Evolutionary conservation across 2,113 vertebrate species (phyloP), one percentile per base, ranked within the genome.

Genomic region (Perccottus glenii): DNA sequence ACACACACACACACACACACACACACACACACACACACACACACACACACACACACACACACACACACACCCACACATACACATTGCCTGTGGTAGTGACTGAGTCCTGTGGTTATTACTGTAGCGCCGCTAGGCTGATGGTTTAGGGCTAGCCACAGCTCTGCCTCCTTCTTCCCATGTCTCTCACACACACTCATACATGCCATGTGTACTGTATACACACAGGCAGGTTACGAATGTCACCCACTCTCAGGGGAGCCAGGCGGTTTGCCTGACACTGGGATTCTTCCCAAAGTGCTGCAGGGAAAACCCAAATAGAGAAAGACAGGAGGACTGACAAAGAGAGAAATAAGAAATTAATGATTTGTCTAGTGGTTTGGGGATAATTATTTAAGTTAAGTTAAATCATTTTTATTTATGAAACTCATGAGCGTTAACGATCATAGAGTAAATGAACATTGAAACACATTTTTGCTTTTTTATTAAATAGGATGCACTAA

Each of bases 31-130:
- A 49, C 56, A 47, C 59, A 64, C 43, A 42, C 46, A 56, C 58
- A 78, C 44, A 53, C 51, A 67, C 59, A 59, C 45, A 63, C 56
- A 67, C 46, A 62, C 47, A 56, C 56, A 67, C 48, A 70, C 45
- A 67, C 64, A 70, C 78, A 75, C 45, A 66, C 57, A 58, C 35
- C 15, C 64, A 72, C 71, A 58, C 46, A 65, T 75, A 82, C 75
- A 66, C 53, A 59, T 58, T 65, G 84, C 81, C 85, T 81, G 85
- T 88, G 84, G 88, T 87, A 67, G 72, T 67, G 77, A 82, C 52
- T 76, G 69, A 78, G 83, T 88, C 79, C 70, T 90, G 85, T 86
- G 85, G 88, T 90, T 87, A 87, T 89, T 87, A 86, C 81, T 85
- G 85, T 89, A 85, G 71, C 50, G 85, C 87, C 83, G 81, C 83